Evolutionary conservation across 1,140 invertebrate species (phyloP).

Genomic region (Xylocopa sonorina): DNA sequence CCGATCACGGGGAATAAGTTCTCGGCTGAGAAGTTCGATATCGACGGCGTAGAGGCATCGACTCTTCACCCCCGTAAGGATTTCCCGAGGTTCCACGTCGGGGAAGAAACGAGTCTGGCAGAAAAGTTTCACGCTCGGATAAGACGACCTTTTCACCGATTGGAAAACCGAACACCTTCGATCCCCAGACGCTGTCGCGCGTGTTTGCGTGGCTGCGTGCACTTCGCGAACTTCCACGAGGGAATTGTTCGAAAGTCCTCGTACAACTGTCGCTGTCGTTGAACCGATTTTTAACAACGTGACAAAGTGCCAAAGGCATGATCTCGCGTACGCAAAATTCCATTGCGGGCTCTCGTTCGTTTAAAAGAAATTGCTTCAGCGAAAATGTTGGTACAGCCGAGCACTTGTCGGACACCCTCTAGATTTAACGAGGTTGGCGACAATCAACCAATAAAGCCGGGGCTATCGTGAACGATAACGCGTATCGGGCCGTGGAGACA

Average conservation of each 20-base stretch:
- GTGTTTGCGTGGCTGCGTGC: not conserved
- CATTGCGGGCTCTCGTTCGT: no score
- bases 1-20: not conserved
- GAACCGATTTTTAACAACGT: not conserved
- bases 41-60: not conserved
- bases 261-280: not conserved
- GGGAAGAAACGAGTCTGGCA: not conserved
- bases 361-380: not conserved
- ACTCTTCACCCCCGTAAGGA: not conserved
- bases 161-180: slow-evolving; percentile 31
- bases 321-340: not conserved
- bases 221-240: not conserved
- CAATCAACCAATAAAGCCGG: slow-evolving; percentile 5
- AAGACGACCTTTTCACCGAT: not conserved
- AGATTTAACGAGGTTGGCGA: not conserved
- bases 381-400: not conserved
- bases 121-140: not conserved
- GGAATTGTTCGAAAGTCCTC: not conserved
- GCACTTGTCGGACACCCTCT: not conserved
- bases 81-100: not conserved
- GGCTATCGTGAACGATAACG: not conserved
- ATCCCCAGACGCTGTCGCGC: not conserved
- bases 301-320: not conserved
- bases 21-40: no score
- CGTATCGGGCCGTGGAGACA: slow-evolving; percentile 18